These are phyloP conservation scores for Octonoba sinensis DNA, from an alignment of 2,888 invertebrate species.

Conservation along the genomic window DNA sequence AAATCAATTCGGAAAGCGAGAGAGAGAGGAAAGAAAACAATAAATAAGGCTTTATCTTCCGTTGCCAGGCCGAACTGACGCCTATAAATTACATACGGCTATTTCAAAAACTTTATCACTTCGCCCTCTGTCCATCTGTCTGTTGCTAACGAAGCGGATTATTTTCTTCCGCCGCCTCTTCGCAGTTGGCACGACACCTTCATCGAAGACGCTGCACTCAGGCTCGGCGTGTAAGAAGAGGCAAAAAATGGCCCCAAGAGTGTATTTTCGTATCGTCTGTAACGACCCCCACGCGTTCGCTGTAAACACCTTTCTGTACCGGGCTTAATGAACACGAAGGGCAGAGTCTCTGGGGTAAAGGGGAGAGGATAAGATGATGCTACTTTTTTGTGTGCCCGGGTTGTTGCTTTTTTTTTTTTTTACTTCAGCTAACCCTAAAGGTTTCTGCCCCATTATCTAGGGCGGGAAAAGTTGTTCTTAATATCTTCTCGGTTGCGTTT, in stretches of 20 bases:
- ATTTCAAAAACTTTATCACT: slow-evolving; percentile 44
- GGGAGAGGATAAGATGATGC: slow-evolving; percentile 57
- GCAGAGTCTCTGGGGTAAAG: slow-evolving; percentile 40
- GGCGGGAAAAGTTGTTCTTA: slow-evolving; percentile 55
- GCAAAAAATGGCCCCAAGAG: slow-evolving; percentile 50
- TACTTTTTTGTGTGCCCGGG: slow-evolving; percentile 13
- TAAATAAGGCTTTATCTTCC: no score
- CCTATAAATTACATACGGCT: slow-evolving; percentile 37
- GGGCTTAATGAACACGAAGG: slow-evolving; percentile 55
- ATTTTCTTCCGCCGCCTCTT: slow-evolving; percentile 14
- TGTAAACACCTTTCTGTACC: slow-evolving; percentile 59
- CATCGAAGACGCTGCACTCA: slow-evolving; percentile 9
- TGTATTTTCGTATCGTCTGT: slow-evolving; percentile 44
- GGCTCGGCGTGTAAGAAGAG: neutral
- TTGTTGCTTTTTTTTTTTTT: slow-evolving; percentile 12
- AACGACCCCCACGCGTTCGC: slow-evolving; percentile 45
- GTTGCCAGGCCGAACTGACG: neutral
- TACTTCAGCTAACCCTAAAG: slow-evolving; percentile 53
- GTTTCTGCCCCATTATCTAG: slow-evolving; percentile 55
- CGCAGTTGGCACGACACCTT: neutral
- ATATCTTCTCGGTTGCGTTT: slow-evolving; percentile 50
- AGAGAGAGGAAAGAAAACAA: no score
- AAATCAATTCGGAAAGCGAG: no score
- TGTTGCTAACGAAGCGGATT: slow-evolving; percentile 50
- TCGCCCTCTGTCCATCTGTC: slow-evolving; percentile 25